These are phyloP conservation scores for Bradypus variegatus DNA, from an alignment of 2,797 vertebrate species.

Conservation along the genomic window DNA sequence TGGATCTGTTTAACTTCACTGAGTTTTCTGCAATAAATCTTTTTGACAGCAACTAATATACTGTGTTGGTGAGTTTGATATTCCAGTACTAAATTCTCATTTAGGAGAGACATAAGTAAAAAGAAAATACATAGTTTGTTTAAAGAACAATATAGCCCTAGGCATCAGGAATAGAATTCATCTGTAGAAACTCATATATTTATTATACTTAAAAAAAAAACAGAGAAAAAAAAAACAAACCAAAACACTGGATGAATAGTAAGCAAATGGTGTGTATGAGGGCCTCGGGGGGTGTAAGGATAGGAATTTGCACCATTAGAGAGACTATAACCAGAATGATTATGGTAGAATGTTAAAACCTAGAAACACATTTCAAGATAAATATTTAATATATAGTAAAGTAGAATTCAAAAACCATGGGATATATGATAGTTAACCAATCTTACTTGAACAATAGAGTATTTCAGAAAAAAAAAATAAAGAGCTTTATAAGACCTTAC, in stretches of 20 bases:
- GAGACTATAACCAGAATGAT: not conserved
- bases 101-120: not conserved
- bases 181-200: not conserved
- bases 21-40: slow-evolving; percentile 59
- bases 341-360: not conserved
- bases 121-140: not conserved
- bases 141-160: slow-evolving; percentile 24
- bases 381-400: not conserved
- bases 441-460: not conserved
- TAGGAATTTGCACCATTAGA: not conserved
- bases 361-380: slow-evolving; percentile 10
- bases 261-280: not conserved
- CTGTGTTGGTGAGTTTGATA: slow-evolving; percentile 15
- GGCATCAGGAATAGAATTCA: not conserved
- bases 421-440: not conserved
- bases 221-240: not conserved
- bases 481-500: not conserved
- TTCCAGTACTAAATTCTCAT: not conserved
- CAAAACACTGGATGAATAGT: not conserved
- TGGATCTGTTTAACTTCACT: slow-evolving; percentile 28
- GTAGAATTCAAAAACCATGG: not conserved
- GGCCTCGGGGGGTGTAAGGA: rapidly evolving
- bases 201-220: not conserved
- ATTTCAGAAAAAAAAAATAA: not conserved
- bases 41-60: slow-evolving; percentile 35